These are phyloP conservation scores for Serranus cabrilla DNA, from an alignment of 2,797 vertebrate species.

Conservation along the genomic window DNA sequence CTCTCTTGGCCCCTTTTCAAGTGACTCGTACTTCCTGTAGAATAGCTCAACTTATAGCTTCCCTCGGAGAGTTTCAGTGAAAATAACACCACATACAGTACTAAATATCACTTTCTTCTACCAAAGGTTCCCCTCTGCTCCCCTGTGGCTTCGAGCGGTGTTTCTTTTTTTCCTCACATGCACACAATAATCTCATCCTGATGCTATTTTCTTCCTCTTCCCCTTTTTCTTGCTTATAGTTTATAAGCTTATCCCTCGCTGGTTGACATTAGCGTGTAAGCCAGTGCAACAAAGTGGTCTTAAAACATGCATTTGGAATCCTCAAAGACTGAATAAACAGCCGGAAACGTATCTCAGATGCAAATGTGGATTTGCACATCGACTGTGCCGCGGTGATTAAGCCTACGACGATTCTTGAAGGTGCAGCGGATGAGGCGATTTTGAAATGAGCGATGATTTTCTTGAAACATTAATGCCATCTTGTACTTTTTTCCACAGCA, in stretches of 20 bases:
- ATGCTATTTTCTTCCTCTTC: slow-evolving; percentile 65
- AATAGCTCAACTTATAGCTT: slow-evolving; percentile 60
- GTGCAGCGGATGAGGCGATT: slow-evolving; percentile 70
- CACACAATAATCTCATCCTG: slow-evolving; percentile 76
- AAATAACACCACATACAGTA: slow-evolving; percentile 65
- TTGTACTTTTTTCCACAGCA: slow-evolving; percentile 39
- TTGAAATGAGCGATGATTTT: slow-evolving; percentile 75
- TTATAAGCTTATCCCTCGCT: slow-evolving; percentile 76
- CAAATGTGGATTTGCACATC: slow-evolving; percentile 80
- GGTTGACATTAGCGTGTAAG: slow-evolving; percentile 76
- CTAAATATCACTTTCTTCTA: slow-evolving; percentile 67
- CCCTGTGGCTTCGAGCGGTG: slow-evolving; percentile 38
- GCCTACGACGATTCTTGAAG: slow-evolving; percentile 64
- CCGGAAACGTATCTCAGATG: slow-evolving; percentile 76
- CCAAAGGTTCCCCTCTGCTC: slow-evolving; percentile 61
- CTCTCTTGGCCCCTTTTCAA: slow-evolving; percentile 55
- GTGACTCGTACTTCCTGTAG: slow-evolving; percentile 63
- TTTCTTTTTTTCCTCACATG: slow-evolving; percentile 36
- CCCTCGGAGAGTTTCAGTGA: slow-evolving; percentile 62
- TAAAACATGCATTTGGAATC: slow-evolving; percentile 76
- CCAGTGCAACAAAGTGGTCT: slow-evolving; percentile 78
- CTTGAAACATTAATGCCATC: slow-evolving; percentile 78
- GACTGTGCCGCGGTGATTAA: slow-evolving; percentile 67
- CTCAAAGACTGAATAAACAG: slow-evolving; percentile 77
- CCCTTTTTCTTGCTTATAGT: slow-evolving; percentile 56